phyloP scores from a whole-genome alignment of 1,140 invertebrate genomes.

The Scaptomyza graminum region DNA sequence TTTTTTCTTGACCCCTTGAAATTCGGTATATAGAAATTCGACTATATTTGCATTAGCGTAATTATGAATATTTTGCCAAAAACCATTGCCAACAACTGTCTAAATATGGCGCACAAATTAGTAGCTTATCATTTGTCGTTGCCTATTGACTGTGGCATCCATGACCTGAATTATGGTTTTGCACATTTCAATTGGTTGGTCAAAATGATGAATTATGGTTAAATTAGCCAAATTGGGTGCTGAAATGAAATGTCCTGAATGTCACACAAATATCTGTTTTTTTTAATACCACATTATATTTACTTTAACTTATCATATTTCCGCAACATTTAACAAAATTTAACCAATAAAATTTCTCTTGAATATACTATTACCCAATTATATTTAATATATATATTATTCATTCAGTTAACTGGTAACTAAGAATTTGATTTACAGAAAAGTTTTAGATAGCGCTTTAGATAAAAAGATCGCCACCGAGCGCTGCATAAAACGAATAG shows the following conservation, averaged over 20 bases:
- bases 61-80: slow-evolving; percentile 38
- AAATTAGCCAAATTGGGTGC: slow-evolving; percentile 1
- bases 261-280: too few relatives aligned
- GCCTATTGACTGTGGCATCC: slow-evolving; percentile 44
- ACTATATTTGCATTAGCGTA: slow-evolving; percentile 56
- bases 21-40: too few relatives aligned
- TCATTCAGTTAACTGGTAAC: background rate
- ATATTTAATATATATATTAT: background rate
- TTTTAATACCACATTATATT: too few relatives aligned
- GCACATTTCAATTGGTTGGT: slow-evolving; percentile 50
- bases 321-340: too few relatives aligned
- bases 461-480: slow-evolving; percentile 57
- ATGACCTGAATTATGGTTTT: slow-evolving; percentile 49
- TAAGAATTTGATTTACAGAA: slow-evolving; percentile 29
- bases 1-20: too few relatives aligned
- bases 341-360: too few relatives aligned
- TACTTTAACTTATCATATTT: too few relatives aligned
- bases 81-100: slow-evolving; percentile 13
- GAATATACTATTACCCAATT: background rate
- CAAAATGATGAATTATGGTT: slow-evolving; percentile 56
- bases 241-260: background rate
- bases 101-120: slow-evolving; percentile 63
- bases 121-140: slow-evolving; percentile 55
- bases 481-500: slow-evolving; percentile 68
- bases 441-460: background rate